phyloP scores from a whole-genome alignment of 1,140 invertebrate genomes.

The Pissodes strobi region DNA sequence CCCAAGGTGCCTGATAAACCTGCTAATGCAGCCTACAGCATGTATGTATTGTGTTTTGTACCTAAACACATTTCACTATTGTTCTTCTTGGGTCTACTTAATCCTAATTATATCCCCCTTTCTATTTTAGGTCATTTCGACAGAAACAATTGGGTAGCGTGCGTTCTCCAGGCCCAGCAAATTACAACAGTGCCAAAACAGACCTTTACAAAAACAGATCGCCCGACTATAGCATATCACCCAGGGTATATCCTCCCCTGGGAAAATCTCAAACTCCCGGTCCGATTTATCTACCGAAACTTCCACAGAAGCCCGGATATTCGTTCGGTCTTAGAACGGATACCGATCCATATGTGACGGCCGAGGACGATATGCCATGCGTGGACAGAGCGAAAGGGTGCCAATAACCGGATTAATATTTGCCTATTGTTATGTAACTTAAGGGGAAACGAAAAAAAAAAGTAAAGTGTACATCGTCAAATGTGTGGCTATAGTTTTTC shows the following conservation, averaged over 20 bases:
- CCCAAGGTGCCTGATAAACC: conserved; percentile 54
- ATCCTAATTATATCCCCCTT: too few relatives aligned
- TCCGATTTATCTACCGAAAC: conserved; percentile 55
- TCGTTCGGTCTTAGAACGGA: conserved; percentile 47
- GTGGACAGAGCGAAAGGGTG: conserved; percentile 27
- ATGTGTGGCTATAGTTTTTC: too few relatives aligned
- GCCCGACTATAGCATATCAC: conserved; percentile 56
- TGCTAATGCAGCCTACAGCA: conserved; percentile 57
- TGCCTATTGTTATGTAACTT: conserved; percentile 20
- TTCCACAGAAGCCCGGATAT: conserved; percentile 42
- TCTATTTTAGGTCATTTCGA: conserved; percentile 33
- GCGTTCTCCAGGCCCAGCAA: conserved; percentile 63
- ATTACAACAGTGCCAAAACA: conserved; percentile 55
- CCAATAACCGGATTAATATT: not conserved
- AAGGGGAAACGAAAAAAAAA: conserved; percentile 18
- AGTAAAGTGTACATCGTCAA: not conserved
- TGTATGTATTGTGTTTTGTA: conserved; percentile 56
- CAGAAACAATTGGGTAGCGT: conserved; percentile 24
- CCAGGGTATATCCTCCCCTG: conserved; percentile 28
- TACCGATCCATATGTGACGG: conserved; percentile 48
- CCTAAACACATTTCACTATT: too few relatives aligned
- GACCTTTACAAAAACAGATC: conserved; percentile 48
- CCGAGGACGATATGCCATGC: conserved; percentile 50
- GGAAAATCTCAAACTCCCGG: conserved; percentile 52
- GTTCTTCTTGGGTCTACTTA: too few relatives aligned